Conservation (phyloP, 2,797 vertebrate genomes). For the Yasuhikotakia modesta region DNA sequence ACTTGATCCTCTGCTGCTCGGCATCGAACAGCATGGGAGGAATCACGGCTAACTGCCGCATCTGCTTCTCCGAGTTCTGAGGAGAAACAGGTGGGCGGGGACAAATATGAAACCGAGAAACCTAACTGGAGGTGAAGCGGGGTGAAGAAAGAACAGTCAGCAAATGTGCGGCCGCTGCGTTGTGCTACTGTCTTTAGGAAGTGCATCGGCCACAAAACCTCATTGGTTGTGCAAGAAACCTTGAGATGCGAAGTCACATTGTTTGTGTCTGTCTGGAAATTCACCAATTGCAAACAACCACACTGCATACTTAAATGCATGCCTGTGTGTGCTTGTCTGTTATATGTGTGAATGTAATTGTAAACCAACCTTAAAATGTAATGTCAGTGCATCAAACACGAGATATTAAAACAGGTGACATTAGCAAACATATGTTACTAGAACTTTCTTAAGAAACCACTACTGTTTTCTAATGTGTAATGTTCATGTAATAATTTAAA, state of each 20-base stretch:
- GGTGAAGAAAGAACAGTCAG: slow-evolving; percentile 5
- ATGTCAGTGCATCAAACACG: no score
- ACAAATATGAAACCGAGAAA: slow-evolving; percentile 8
- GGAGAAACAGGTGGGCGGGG: background rate
- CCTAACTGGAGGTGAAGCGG: background rate
- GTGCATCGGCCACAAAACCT: slow-evolving; percentile 40
- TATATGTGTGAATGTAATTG: slow-evolving; percentile 7
- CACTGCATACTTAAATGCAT: background rate
- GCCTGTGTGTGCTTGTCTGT: background rate
- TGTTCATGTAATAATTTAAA: no score
- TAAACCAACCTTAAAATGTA: no score
- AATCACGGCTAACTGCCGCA: slow-evolving; percentile 86
- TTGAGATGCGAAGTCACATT: slow-evolving; percentile 22
- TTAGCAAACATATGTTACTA: no score
- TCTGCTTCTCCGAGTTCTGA: slow-evolving; percentile 87
- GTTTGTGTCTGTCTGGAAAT: slow-evolving; percentile 21
- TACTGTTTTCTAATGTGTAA: no score
- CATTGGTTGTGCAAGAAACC: slow-evolving; percentile 38
- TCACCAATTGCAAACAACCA: background rate
- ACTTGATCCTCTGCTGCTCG: slow-evolving; percentile 87
- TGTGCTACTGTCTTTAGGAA: slow-evolving; percentile 32
- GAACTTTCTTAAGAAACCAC: no score
- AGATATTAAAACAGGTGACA: no score
- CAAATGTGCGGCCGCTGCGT: slow-evolving; percentile 17
- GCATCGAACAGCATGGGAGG: slow-evolving; percentile 87